Conservation (phyloP, 1,140 invertebrate species). For the Ephestia elutella region DNA sequence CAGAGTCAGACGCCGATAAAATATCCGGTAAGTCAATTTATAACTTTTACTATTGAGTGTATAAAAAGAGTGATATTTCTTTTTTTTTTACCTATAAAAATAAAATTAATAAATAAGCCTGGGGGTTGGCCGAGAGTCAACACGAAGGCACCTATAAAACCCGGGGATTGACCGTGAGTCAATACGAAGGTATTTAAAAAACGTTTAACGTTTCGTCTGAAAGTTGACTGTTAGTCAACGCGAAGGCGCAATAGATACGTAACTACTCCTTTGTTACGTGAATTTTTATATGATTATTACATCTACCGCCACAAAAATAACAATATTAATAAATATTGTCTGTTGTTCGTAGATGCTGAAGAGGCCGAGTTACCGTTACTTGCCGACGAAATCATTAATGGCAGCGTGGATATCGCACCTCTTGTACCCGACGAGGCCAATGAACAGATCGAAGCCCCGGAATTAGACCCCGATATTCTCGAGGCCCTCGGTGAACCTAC, state of each 20-base stretch:
- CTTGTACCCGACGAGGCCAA: background rate
- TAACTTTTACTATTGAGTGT: too few species aligned
- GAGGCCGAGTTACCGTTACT: too few species aligned
- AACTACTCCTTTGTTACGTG: background rate
- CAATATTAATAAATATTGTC: too few species aligned
- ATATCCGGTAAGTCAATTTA: background rate
- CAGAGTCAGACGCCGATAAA: background rate
- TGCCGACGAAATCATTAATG: too few species aligned
- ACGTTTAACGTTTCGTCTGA: background rate
- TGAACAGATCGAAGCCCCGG: background rate
- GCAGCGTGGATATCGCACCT: too few species aligned
- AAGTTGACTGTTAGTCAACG: background rate
- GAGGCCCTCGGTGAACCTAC: slow-evolving; percentile 18
- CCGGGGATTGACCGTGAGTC: background rate
- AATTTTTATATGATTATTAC: background rate
- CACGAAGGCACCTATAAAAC: background rate
- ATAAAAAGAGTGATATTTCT: too few species aligned
- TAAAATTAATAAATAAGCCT: background rate
- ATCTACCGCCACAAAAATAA: background rate
- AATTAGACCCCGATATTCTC: slow-evolving; percentile 17
- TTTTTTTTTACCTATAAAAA: too few species aligned
- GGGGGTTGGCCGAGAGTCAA: background rate
- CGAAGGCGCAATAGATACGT: too few species aligned
- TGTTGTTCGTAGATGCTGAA: too few species aligned
- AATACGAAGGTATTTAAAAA: background rate